phyloP scores from a whole-genome alignment of 2,113 vertebrate species.

The Microtus richardsoni region DNA sequence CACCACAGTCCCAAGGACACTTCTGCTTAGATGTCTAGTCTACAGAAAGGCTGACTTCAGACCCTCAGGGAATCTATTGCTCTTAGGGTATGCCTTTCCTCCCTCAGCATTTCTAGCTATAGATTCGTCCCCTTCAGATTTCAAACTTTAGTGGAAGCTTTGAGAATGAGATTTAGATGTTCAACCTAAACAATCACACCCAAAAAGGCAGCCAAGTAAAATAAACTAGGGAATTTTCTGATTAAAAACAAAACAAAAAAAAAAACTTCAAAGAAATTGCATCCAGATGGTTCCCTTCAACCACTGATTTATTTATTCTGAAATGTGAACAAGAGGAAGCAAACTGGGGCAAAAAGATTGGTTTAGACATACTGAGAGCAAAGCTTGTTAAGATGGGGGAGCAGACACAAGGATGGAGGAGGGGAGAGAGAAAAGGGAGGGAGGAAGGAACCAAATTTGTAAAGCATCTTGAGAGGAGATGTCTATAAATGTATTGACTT shows the following conservation, averaged over 20 bases:
- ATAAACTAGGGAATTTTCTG: conserved; percentile 72
- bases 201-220: conserved; percentile 62
- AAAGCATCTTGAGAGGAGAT: background rate
- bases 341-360: background rate
- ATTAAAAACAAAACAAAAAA: conserved; percentile 26
- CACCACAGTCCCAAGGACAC: background rate
- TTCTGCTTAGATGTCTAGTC: background rate
- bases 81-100: conserved; percentile 24
- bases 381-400: background rate
- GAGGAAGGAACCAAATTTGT: background rate
- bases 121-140: background rate
- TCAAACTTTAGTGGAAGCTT: conserved; percentile 37
- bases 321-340: conserved; percentile 54
- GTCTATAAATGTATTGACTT: background rate
- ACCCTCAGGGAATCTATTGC: background rate
- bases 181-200: conserved; percentile 55
- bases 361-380: conserved; percentile 25
- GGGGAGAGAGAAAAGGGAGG: background rate
- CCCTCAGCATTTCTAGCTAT: conserved; percentile 16
- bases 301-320: conserved; percentile 49
- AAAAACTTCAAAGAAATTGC: conserved; percentile 68
- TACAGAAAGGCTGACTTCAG: background rate
- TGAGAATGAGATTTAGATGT: conserved; percentile 53
- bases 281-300: conserved; percentile 68
- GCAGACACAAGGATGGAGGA: background rate